Conservation (phyloP, 2,888 invertebrate genomes). For the Capitulum mitella region DNA sequence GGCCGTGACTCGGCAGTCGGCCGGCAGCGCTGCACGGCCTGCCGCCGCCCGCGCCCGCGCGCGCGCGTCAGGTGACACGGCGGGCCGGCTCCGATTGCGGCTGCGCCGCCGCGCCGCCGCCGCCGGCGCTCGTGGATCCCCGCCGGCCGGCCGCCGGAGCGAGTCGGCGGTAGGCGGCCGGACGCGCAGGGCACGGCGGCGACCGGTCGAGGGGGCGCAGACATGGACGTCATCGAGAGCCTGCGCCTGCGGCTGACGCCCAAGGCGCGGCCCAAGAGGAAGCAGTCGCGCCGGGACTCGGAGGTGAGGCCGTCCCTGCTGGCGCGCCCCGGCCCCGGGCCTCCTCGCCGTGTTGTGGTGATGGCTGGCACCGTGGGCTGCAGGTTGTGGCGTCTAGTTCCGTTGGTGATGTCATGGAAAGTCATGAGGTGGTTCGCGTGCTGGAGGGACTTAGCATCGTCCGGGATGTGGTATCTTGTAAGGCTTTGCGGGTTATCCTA, state of each 20-base stretch:
- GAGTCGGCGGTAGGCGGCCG: background rate
- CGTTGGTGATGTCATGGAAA: background rate
- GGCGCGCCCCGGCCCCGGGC: too few species aligned
- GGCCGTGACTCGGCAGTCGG: too few species aligned
- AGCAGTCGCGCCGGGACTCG: background rate
- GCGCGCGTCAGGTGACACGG: background rate
- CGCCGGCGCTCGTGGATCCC: background rate
- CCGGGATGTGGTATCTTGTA: too few species aligned
- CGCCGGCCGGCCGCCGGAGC: background rate
- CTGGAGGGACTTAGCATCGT: too few species aligned
- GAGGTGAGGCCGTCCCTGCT: background rate
- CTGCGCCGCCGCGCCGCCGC: too few species aligned
- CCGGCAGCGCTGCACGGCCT: too few species aligned
- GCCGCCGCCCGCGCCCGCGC: too few species aligned
- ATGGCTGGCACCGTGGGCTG: too few species aligned
- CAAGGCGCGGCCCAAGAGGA: constrained; percentile 9
- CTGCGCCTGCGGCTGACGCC: constrained; percentile 6
- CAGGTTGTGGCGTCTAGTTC: too few species aligned
- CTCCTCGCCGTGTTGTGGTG: too few species aligned
- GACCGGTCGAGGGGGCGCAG: background rate
- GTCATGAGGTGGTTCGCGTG: background rate
- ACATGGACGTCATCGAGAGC: background rate
- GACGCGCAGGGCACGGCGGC: background rate
- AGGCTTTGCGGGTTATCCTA: too few species aligned
- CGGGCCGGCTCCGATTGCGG: too few species aligned